A percentile compares a stretch with the other conserved stretches of the same genome.
Evolutionary conservation across 2,113 vertebrate genomes (phyloP).

Genomic region (Erpornis zantholeuca): DNA sequence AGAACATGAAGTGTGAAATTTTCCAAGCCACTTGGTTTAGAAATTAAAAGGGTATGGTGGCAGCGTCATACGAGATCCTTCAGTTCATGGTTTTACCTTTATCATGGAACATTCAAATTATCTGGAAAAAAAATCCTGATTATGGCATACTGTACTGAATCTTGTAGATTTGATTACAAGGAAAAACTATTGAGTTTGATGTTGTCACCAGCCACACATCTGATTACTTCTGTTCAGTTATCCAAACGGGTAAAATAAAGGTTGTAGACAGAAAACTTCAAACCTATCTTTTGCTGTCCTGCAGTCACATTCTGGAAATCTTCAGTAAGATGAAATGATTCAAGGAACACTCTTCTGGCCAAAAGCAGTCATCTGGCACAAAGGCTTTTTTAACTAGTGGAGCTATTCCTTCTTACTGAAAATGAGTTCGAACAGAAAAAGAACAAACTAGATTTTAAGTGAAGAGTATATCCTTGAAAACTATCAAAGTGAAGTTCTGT

Average conservation of each 20-base stretch:
- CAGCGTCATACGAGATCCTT: background rate
- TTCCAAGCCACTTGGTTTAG: background rate
- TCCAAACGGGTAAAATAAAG: background rate
- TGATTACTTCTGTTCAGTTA: background rate
- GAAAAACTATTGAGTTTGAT: background rate
- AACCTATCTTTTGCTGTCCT: background rate
- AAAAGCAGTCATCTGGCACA: background rate
- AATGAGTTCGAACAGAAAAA: background rate
- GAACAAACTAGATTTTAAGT: background rate
- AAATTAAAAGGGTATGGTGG: background rate
- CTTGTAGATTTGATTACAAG: background rate
- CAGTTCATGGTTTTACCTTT: background rate
- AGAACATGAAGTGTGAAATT: background rate
- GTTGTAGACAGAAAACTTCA: background rate
- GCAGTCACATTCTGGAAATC: background rate
- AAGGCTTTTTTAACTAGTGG: background rate
- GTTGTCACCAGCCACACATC: background rate
- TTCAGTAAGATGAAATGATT: background rate
- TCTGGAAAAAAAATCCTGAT: background rate
- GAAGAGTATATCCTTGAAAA: background rate
- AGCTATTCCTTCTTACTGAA: background rate
- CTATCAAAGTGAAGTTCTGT: background rate
- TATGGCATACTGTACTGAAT: background rate
- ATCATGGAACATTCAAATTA: background rate
- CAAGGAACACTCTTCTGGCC: background rate